phyloP scores from a whole-genome alignment of 1,140 invertebrate species.

The Ceratoteleas bidentatus region DNA sequence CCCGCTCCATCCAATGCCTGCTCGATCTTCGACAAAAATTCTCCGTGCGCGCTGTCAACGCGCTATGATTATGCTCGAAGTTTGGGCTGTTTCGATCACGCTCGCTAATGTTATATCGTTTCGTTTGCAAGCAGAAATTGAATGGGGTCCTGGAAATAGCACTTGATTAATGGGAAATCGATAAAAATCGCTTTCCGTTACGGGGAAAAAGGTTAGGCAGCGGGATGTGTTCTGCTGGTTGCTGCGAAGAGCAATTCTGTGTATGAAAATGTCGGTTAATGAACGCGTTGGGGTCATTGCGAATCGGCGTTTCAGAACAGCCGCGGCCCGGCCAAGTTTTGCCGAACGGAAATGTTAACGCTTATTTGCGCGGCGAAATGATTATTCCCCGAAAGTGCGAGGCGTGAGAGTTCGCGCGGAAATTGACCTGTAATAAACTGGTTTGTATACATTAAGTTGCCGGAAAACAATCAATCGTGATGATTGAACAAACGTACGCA shows the following conservation, averaged over 20 bases:
- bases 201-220: constrained; percentile 31
- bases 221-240: constrained; percentile 31
- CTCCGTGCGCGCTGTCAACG: too few species aligned
- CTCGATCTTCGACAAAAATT: too few species aligned
- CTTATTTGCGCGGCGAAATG: constrained; percentile 17
- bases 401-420: constrained; percentile 6
- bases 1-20: too few species aligned
- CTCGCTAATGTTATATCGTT: constrained; percentile 47
- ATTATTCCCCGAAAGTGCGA: constrained; percentile 12
- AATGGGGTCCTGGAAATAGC: constrained; percentile 44
- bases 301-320: constrained; percentile 33
- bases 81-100: constrained; percentile 1
- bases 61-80: too few species aligned
- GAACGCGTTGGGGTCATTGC: constrained; percentile 34
- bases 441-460: constrained; percentile 12
- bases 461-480: constrained; percentile 10
- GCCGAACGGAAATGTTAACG: constrained; percentile 22
- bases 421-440: constrained; percentile 27
- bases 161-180: constrained; percentile 58
- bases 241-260: constrained; percentile 39
- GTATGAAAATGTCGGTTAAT: constrained; percentile 58
- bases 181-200: constrained; percentile 58
- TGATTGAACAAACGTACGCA: constrained; percentile 1
- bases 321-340: constrained; percentile 7
- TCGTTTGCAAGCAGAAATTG: constrained; percentile 49